phyloP scores from a whole-genome alignment of 2,888 invertebrate species.

The Limnephilus lunatus region DNA sequence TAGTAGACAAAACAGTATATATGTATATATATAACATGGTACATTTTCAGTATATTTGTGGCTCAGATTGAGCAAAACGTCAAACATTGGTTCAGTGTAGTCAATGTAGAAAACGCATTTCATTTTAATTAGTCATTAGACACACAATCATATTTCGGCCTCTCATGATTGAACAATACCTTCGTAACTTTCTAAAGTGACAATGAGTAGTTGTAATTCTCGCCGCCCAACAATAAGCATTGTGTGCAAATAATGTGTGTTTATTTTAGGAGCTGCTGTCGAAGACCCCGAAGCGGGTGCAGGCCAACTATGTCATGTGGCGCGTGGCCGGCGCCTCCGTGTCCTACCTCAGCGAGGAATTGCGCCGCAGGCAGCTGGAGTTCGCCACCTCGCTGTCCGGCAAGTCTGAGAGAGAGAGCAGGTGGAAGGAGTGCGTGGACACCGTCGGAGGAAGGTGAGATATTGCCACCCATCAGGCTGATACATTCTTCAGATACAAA shows the following conservation, averaged over 20 bases:
- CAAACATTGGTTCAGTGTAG: too few species aligned
- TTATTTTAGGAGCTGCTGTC: slow-evolving; percentile 70
- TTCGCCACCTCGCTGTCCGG: slow-evolving; percentile 90
- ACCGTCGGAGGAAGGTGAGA: slow-evolving; percentile 85
- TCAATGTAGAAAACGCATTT: too few species aligned
- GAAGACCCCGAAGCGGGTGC: slow-evolving; percentile 77
- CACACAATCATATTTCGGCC: too few species aligned
- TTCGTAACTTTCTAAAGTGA: not conserved
- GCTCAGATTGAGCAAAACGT: too few species aligned
- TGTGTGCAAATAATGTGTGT: not conserved
- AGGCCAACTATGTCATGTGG: slow-evolving; percentile 96
- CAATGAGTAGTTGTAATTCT: not conserved
- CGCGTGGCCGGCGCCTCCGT: slow-evolving; percentile 89
- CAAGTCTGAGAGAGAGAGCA: slow-evolving; percentile 88
- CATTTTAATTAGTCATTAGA: too few species aligned
- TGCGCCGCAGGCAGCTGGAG: slow-evolving; percentile 87
- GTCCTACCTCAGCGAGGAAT: slow-evolving; percentile 87
- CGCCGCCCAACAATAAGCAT: not conserved
- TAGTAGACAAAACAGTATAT: too few species aligned
- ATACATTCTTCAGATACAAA: too few species aligned
- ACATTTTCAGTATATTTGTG: too few species aligned
- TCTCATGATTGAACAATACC: not conserved
- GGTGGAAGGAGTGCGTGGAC: slow-evolving; percentile 95
- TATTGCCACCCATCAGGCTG: not conserved
- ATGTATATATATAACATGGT: too few species aligned